A percentile compares a stretch with the other conserved stretches of the same genome.
phyloP scores from a whole-genome alignment of 2,888 invertebrate species.

The Campoplex capitator region DNA sequence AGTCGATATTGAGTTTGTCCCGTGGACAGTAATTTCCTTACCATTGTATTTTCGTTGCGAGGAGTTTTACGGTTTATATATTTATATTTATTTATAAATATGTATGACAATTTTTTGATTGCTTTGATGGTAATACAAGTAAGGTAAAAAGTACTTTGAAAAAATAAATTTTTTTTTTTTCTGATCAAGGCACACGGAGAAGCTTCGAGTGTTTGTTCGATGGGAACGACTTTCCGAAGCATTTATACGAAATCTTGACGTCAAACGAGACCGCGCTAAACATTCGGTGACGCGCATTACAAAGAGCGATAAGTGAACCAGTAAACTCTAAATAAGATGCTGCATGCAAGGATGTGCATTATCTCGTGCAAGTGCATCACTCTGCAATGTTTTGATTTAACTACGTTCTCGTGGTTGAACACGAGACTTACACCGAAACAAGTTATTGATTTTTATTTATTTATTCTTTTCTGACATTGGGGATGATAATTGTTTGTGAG shows the following conservation, averaged over 20 bases:
- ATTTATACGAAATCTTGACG: conserved; percentile 82
- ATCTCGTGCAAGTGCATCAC: neutral
- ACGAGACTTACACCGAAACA: neutral
- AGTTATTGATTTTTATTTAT: conserved; percentile 25
- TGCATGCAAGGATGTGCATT: neutral
- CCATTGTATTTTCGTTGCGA: conserved; percentile 6
- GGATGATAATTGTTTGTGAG: conserved; percentile 26
- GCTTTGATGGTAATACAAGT: neutral
- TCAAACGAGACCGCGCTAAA: conserved; percentile 82
- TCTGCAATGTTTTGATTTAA: conserved; percentile 22
- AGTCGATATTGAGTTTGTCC: neutral
- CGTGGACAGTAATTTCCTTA: neutral
- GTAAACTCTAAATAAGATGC: conserved; percentile 74
- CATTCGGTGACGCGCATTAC: conserved; percentile 78
- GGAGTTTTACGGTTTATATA: neutral
- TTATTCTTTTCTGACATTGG: conserved; percentile 38
- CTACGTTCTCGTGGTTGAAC: conserved; percentile 1
- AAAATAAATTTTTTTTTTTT: neutral
- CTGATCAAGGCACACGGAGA: conserved; percentile 31
- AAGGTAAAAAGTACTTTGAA: neutral
- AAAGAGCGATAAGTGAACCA: conserved; percentile 81
- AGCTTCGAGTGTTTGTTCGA: conserved; percentile 60
- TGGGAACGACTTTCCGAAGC: conserved; percentile 65
- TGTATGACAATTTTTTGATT: neutral
- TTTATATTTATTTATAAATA: neutral